Conservation (phyloP, 2,797 vertebrate genomes). For the Gymnothorax reevesii region DNA sequence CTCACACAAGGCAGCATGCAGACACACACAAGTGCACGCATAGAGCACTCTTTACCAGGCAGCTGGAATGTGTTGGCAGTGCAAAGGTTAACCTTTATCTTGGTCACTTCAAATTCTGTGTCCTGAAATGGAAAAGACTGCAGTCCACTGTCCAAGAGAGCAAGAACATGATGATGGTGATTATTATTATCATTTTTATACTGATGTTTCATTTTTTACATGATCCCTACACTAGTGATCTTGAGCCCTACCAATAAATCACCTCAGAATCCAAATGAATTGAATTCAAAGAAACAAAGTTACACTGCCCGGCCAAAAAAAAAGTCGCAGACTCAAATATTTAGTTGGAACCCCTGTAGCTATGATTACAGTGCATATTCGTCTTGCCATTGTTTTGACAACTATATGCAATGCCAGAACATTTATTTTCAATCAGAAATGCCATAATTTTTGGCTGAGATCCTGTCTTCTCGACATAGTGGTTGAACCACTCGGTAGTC, state of each 20-base stretch:
- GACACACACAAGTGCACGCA: background rate
- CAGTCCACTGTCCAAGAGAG: background rate
- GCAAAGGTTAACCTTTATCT: background rate
- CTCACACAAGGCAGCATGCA: background rate
- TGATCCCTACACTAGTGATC: background rate
- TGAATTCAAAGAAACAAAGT: background rate
- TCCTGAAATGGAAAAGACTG: background rate
- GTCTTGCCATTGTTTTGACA: no score
- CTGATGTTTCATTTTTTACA: background rate
- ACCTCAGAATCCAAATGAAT: background rate
- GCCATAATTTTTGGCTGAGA: no score
- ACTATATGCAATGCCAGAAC: no score
- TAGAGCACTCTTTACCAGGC: background rate
- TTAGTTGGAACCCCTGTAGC: no score
- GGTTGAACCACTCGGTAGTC: no score
- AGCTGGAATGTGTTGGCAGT: background rate
- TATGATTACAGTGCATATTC: no score
- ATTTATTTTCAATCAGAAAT: no score
- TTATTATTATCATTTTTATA: background rate
- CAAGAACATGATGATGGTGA: background rate
- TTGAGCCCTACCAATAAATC: background rate
- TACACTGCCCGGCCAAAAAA: no score
- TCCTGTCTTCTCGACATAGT: no score
- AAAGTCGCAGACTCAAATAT: no score
- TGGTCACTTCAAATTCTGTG: background rate